These are phyloP conservation scores for Catostomus latipinnis DNA, from an alignment of 2,797 vertebrate species.

Conservation along the genomic window DNA sequence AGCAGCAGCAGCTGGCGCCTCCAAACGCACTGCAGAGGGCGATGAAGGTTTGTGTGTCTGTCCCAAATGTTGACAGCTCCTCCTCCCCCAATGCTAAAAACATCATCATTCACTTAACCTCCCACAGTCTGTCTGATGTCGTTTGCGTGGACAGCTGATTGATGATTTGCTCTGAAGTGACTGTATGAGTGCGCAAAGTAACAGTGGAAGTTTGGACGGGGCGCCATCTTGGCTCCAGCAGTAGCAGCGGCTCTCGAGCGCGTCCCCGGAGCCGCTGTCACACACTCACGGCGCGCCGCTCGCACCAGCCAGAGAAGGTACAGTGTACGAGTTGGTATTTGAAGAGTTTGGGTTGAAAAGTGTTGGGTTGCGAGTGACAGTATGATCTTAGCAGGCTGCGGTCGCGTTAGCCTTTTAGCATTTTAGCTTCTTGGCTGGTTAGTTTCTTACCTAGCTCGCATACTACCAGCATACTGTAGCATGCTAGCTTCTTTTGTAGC, in stretches of 20 bases:
- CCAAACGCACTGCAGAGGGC: constrained; percentile 87
- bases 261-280: constrained; percentile 88
- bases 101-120: constrained; percentile 12
- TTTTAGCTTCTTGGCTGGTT: not conserved
- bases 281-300: constrained; percentile 85
- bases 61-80: constrained; percentile 60
- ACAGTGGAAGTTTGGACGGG: constrained; percentile 97
- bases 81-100: constrained; percentile 22
- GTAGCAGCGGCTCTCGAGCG: constrained; percentile 82
- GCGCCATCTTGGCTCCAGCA: constrained; percentile 95
- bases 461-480: not conserved
- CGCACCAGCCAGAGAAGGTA: constrained; percentile 90
- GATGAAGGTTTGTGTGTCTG: constrained; percentile 81
- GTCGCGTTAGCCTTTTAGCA: constrained; percentile 37
- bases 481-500: constrained; percentile 31
- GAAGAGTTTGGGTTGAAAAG: constrained; percentile 24
- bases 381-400: constrained; percentile 56
- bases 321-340: constrained; percentile 56
- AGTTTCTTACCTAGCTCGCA: not conserved
- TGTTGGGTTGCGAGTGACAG: constrained; percentile 62
- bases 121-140: constrained; percentile 18
- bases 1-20: not conserved
- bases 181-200: constrained; percentile 99
- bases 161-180: constrained; percentile 82
- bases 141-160: constrained; percentile 47